Base-by-base conservation (phyloP, 1,140 invertebrate genomes). In the Dreissena rostriformis region DNA sequence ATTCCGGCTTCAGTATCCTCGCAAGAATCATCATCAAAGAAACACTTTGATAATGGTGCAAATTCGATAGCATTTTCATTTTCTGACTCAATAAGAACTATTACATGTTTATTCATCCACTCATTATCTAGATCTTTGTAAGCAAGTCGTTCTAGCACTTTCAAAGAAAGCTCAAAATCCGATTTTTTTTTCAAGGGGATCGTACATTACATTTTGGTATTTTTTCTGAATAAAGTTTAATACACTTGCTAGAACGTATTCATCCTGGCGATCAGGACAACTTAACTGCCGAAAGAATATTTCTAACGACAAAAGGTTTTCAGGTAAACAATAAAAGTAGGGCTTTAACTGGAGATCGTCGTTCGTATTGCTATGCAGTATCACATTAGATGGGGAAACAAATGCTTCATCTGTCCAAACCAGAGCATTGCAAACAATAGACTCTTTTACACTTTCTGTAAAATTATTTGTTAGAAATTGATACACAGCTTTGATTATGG, bases 1-100 rank as follows among this genome's bases (percentile, higher is more conserved):
- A 79, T 79, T 29, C 75, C 71, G 24, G 73, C 79, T 22, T 82
- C 80, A 4, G 51, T 51, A 19, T 70, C 63, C n/a, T 70, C 26
- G 12, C 57, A 51, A 49, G 55, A 53, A 10, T 66, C 72, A n/a
- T 82, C 65, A 67, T 66, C 63, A 73, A 86, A 90, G 8, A 81
- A 82, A 73, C 89, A 90, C 4, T 90, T 78, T 14, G 65, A 14
- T 22, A 83, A 65, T 4, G 73, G 82, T 15, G 49, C 55, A 51
- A 90, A 81, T 19, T 22, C 19, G 0, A 90, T 51, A 39, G 22
- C 14, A n/a, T 57, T 49, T 15, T 71, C 70, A 52, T 61, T 39
- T 2, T 77, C 51, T 5, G 66, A 67, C 0, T 61, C 49, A 8
- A 84, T 53, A 51, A 71, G 65, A 17, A 85, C 26, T 66, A 26